Base-by-base conservation (phyloP, 92 coral and sea anemone species). In the Actinostola sp. region DNA sequence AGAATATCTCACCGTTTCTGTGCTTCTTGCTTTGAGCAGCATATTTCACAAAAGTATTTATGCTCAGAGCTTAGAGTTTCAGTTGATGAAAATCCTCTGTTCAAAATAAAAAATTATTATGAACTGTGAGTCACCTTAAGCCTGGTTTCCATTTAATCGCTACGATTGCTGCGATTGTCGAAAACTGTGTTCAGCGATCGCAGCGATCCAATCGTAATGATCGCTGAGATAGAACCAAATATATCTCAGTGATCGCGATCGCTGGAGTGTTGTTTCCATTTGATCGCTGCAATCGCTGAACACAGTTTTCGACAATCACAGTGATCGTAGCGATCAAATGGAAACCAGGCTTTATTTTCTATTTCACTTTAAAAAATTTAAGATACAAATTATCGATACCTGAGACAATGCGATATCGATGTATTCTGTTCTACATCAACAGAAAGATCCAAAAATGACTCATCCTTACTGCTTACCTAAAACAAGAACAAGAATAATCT, bases 351-450 rank as follows among this genome's bases (percentile, higher is more conserved):
- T 39, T 39, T 39, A 7, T 39, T 39, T 39, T 39, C 45, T 39
- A 7, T 39, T 39, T 39, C 14, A 3, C 9, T 41, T 51, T 69
- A 9, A 63, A 63, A n/a, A 13, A 26, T 49, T 7, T 49, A 13
- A 49, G 55, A 6, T 16, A 48, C 54, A 48, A 48, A 25, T 10
- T 8, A 23, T 8, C 56, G 67, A 55, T 66, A 92, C 97, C 89
- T 89, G 44, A 92, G 87, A 70, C 98, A 93, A 38, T 94, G 98
- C 45, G 98, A 88, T 78, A 94, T 94, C 24, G 98, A 94, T 0
- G 98, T 94, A 72, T 94, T 94, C 80, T 94, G 98, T 59, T 94
- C 98, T 17, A 94, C 98, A 73, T 94, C 98, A 39, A 94, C 98
- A 13, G 98, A 94, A 59, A 94, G 86, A 78, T 94, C 98, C 55